Base-by-base conservation (phyloP, 2,113 vertebrate genomes). In the Puma concolor region DNA sequence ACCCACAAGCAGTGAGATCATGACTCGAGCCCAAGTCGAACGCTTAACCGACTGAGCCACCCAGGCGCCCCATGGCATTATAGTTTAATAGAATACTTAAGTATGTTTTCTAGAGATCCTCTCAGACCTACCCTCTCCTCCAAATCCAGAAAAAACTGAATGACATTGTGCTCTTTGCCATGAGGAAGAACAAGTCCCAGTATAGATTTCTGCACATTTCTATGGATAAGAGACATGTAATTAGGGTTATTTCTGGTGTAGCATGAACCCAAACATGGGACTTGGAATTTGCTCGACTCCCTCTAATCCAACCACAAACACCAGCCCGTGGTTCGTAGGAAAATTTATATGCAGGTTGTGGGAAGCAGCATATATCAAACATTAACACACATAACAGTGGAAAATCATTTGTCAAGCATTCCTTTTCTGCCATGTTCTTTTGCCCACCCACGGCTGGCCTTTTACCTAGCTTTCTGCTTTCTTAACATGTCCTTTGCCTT, bases 271-370 rank as follows among this genome's bases (percentile, higher is more conserved):
- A 81, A 94, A 67, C 33, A 92, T 14, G 36, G 9, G 21, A 91
- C n/a, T 96, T 82, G 77, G 57, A 91, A 69, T 91, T 97, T 97
- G 88, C 27, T 95, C 27, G 57, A 44, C 36, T 88, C 9, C 36
- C 31, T 77, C 48, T 69, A 71, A 71, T 52, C 13, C 11, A 74
- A 29, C 21, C 33, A 86, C 29, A 71, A 81, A 74, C n/a, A 52
- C 10, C n/a, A 27, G 36, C 67, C 17, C 67, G 19, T 15, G 3
- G 63, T 7, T 87, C n/a, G 5, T 67, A 82, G 54, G 19, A 80
- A 96, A 92, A 19, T 48, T 79, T 82, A 19, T 85, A 9, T 48
- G 13, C 17, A 84, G n/a, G 64, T 57, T 1, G 4, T 71, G 38
- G 29, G 27, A 44, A 77, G 57, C 77, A 36, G 14, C 66, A 38